Evolutionary conservation across 2,888 invertebrate genomes (phyloP).

Genomic region (Platynereis dumerilii): DNA sequence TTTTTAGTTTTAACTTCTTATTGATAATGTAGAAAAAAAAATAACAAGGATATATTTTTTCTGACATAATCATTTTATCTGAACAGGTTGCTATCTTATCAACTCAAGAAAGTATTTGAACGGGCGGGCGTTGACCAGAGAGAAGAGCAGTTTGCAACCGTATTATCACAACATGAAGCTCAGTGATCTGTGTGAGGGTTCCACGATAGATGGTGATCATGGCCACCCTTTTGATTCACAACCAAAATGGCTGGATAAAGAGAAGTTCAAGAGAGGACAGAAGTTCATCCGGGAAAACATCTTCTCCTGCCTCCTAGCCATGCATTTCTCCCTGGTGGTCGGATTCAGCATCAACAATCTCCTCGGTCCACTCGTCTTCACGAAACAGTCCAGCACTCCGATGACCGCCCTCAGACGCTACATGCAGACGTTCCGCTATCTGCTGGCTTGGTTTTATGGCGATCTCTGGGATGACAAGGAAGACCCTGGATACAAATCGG

Average conservation of each 20-base stretch:
- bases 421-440: constrained; percentile 78
- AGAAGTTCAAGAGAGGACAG: constrained; percentile 70
- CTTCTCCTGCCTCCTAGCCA: constrained; percentile 74
- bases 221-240: constrained; percentile 18
- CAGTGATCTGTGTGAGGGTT: constrained; percentile 17
- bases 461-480: constrained; percentile 70
- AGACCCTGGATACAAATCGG: constrained; percentile 64
- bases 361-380: constrained; percentile 74
- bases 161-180: constrained; percentile 5
- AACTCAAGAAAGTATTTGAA: no score
- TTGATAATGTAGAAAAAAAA: no score
- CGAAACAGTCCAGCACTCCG: constrained; percentile 74
- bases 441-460: constrained; percentile 78
- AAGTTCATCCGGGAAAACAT: constrained; percentile 75
- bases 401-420: constrained; percentile 78
- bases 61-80: no score
- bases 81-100: no score
- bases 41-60: no score
- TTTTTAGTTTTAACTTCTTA: no score
- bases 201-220: constrained; percentile 9
- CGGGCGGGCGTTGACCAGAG: no score
- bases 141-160: no score
- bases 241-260: constrained; percentile 65
- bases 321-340: constrained; percentile 78
- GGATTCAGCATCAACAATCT: constrained; percentile 80